phyloP scores from a whole-genome alignment of 2,113 vertebrate species.

The Boulengerochromis microlepis region DNA sequence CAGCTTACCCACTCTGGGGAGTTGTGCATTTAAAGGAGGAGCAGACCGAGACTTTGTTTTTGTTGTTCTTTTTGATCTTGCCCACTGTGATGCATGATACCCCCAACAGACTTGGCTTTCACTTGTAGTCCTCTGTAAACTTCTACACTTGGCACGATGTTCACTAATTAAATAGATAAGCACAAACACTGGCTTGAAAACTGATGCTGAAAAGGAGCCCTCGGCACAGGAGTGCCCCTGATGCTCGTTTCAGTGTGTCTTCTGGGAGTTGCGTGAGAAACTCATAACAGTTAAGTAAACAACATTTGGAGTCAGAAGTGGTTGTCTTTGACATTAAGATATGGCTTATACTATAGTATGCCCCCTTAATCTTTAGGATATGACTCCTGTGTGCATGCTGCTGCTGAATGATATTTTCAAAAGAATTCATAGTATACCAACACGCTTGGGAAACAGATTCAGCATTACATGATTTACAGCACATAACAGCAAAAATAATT shows the following conservation, averaged over 20 bases:
- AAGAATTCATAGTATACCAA: background rate
- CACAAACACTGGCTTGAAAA: conserved; percentile 3
- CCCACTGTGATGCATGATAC: conserved; percentile 2
- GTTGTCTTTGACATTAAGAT: background rate
- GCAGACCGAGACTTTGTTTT: background rate
- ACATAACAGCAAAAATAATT: background rate
- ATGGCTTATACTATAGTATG: background rate
- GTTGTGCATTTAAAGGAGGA: conserved; percentile 18
- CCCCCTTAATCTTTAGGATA: background rate
- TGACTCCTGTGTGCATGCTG: background rate
- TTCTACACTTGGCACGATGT: conserved; percentile 31
- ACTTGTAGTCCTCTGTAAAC: conserved; percentile 28
- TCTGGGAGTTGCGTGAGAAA: background rate
- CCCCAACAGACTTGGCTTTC: conserved; percentile 38
- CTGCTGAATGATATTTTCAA: background rate
- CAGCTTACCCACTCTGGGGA: conserved; percentile 17
- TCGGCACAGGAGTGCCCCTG: background rate
- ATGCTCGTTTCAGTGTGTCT: background rate
- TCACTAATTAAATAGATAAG: conserved; percentile 41
- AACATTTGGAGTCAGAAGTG: background rate
- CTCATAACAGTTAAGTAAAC: conserved; percentile 30
- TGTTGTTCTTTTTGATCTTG: conserved; percentile 33
- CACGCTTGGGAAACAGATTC: background rate
- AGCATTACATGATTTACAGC: background rate
- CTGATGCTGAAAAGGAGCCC: background rate